Base-by-base conservation (phyloP, 2,113 vertebrate species). In the Gymnorhina tibicen region DNA sequence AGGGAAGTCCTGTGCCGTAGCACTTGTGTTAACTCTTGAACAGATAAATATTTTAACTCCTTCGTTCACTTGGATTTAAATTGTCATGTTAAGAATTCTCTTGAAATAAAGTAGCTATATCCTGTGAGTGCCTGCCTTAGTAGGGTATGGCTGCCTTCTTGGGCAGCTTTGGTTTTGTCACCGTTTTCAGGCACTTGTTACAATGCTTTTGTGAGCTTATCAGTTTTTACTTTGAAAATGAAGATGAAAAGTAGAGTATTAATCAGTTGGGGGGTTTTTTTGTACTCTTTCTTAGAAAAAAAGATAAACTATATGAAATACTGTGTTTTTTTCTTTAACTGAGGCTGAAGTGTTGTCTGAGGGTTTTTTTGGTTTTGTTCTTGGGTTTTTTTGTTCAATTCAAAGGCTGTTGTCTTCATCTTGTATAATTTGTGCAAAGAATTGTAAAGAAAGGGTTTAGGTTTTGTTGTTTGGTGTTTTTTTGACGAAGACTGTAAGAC, bases 201-300 rank as follows among this genome's bases (percentile, higher is more conserved):
- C 0, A 0, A 19, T 56, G 27, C 13, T 67, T 73, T 23, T 49
- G 23, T 75, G 42, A 53, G 10, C 3, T 52, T 73, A 27, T 12
- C 10, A n/a, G 4, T 41, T 91, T 50, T 68, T 59, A n/a, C 52
- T 83, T 44, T n/a, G 35, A 32, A 62, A 81, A 50, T 59, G 39
- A 72, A 87, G 39, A 16, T 1, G 1, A 67, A 50, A 69, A 82
- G 6, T 13, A 52, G 8, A 49, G 13, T 55, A 24, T 67, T 56
- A 64, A 41, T 92, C 47, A 52, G 7, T 32, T 62, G 10, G 19
- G 0, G 1, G 3, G 0, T 11, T 56, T 23, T 35, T 28, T 75
- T 27, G 8, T 41, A 30, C 6, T 77, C 13, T 55, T 78, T 78
- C 23, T 41, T 33, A 56, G 46, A 39, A 53, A 58, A 64, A 47